Base-by-base conservation (phyloP, 2,113 vertebrate species). In the Aegypius monachus region DNA sequence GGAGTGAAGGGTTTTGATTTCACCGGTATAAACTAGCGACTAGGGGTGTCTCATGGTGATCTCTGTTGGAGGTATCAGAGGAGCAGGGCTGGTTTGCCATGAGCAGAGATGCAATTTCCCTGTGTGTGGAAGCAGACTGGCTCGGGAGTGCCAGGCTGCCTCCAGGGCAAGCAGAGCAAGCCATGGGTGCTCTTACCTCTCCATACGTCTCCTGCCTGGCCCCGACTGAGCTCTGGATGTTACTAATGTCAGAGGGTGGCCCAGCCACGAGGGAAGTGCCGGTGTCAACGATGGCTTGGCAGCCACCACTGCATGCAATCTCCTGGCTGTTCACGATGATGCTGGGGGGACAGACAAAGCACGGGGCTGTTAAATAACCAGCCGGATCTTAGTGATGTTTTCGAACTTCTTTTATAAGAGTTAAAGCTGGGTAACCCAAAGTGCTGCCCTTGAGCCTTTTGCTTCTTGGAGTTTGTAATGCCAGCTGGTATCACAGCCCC, bases 251-350 rank as follows among this genome's bases (percentile, higher is more conserved):
- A 0, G 19, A 71, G 29, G 68, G 65, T 13, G 98, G 98, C 59
- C 98, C 98, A 0, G 95, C 75, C 56, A 99, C 36, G 10, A 98
- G 45, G 55, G 98, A 98, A 2, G 98, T 99, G 27, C 98, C 98
- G 0, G 98, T 99, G 93, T 99, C 98, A 11, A 99, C 66, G 48
- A 99, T 97, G 74, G 98, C 98, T 95, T 98, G 97, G 92, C 98
- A 99, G 61, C 98, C 98, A 0, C 94, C 95, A 1, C 47, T 45
- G 16, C 98, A 99, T 7, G 98, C 98, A 3, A 98, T 97, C 81
- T 96, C 95, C 86, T 85, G 75, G 5, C 93, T 96, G 29, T 97
- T 93, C 43, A 98, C 59, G 0, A 96, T 36, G 96, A 98, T 65
- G 2, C 98, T 98, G 91, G 34, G 50, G 59, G 47, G 43, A 87